Percentiles rank a stretch among this genome's conserved stretches.
Evolutionary conservation across 2,113 vertebrate genomes (phyloP).

Genomic region (Brachyhypopomus occidentalis): DNA sequence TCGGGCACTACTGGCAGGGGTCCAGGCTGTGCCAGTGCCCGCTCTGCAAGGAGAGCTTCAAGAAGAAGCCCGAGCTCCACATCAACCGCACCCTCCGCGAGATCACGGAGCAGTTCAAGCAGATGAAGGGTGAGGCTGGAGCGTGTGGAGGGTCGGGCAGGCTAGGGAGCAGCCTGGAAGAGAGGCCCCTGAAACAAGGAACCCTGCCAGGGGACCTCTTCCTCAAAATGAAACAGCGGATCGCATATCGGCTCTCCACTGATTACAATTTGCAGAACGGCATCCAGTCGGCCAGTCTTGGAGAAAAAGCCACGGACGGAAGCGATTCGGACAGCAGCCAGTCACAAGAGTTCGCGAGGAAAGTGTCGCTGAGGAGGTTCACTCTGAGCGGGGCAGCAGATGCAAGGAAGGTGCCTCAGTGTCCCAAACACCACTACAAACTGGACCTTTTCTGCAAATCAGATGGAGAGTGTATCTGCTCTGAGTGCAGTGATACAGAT

Average conservation of each 20-base stretch:
- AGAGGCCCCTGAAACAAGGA: not conserved
- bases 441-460: slow-evolving; percentile 62
- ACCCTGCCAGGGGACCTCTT: slow-evolving; percentile 36
- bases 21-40: slow-evolving; percentile 68
- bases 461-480: slow-evolving; percentile 67
- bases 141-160: not conserved
- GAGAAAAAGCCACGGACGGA: not conserved
- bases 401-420: slow-evolving; percentile 49
- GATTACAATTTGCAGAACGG: not conserved
- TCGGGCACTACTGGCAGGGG: slow-evolving; percentile 48
- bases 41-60: slow-evolving; percentile 73
- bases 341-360: accelerated
- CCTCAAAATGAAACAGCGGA: slow-evolving; percentile 54
- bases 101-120: slow-evolving; percentile 73
- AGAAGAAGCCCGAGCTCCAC: slow-evolving; percentile 69
- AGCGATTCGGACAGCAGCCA: not conserved
- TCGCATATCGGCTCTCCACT: slow-evolving; percentile 22
- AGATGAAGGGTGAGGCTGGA: slow-evolving; percentile 42
- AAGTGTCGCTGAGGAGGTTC: slow-evolving; percentile 57
- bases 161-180: not conserved
- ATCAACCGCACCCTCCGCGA: slow-evolving; percentile 74
- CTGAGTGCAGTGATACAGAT: slow-evolving; percentile 57
- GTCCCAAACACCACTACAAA: slow-evolving; percentile 53
- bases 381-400: slow-evolving; percentile 58
- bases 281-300: not conserved